phyloP scores from a whole-genome alignment of 1,140 invertebrate genomes.

The Oscheius sp. region DNA sequence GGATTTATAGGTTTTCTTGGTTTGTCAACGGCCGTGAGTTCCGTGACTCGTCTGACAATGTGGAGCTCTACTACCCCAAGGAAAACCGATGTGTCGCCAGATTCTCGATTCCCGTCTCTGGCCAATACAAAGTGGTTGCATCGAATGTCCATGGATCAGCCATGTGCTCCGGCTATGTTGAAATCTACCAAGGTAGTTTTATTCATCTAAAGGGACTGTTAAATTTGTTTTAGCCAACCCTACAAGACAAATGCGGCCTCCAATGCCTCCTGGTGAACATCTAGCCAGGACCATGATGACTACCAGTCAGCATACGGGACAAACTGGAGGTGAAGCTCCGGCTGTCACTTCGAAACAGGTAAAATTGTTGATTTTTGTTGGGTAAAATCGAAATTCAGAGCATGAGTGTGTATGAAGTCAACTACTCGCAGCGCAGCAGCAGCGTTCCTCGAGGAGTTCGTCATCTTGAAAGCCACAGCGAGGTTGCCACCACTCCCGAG shows the following conservation, averaged over 20 bases:
- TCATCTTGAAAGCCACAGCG: slow-evolving; percentile 29
- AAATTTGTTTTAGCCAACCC: slow-evolving; percentile 8
- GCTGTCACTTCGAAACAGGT: slow-evolving; percentile 4
- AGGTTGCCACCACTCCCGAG: slow-evolving; percentile 8
- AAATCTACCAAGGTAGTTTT: slow-evolving; percentile 46
- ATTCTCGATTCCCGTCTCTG: slow-evolving; percentile 48
- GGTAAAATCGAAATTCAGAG: neutral
- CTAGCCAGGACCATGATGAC: slow-evolving; percentile 15
- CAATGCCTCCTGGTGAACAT: slow-evolving; percentile 15
- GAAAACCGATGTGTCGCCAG: slow-evolving; percentile 53
- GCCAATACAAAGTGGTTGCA: slow-evolving; percentile 57
- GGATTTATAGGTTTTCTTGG: slow-evolving; percentile 56
- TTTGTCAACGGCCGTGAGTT: slow-evolving; percentile 49
- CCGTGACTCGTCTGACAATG: slow-evolving; percentile 36
- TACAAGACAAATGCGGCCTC: neutral
- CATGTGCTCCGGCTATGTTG: slow-evolving; percentile 52
- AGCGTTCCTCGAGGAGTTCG: slow-evolving; percentile 32
- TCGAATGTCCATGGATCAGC: slow-evolving; percentile 53
- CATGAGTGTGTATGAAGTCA: slow-evolving; percentile 27
- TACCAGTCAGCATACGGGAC: neutral
- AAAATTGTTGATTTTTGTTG: neutral
- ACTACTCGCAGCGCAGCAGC: slow-evolving; percentile 33
- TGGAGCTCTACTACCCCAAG: slow-evolving; percentile 51
- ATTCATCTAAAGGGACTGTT: neutral
- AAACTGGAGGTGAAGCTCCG: neutral